Evolutionary conservation across 2,113 vertebrate genomes (phyloP), one percentile per base, ranked within the genome.

Genomic region (Antechinus stuartii): DNA sequence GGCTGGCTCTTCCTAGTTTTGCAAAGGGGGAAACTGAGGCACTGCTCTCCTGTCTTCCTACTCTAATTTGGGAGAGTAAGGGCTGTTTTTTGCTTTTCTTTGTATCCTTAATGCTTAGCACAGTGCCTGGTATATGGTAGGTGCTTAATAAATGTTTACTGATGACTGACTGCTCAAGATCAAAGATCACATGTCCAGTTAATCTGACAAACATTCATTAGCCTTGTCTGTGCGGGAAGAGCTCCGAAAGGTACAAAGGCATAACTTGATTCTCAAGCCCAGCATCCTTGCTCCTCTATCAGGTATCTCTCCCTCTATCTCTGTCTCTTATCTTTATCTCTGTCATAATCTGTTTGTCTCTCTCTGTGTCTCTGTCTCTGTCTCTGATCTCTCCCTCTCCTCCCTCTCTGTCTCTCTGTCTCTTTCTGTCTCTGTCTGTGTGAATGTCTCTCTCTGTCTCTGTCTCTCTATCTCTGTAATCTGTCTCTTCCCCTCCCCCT

Each of bases 401-500:
- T 26, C 2, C 25, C 25, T 56, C 25, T 56, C 24, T 26, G 7
- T 26, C 24, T 56, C 9, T 8, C 56, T 27, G 25, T 8, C 55
- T 25, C 25, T 10, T 9, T 25, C 95, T 97, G 96, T 96, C 92
- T 91, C 96, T 96, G 3, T 23, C 91, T 90, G 93, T 93, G 93
- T 27, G 4, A 91, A 42, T 42, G 42, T 42, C 42, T 42, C 94
- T 96, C 98, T 94, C 95, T 89, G 49, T 90, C 92, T 35, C 27
- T 30, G n/a, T 25, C 54, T 42, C 46, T 25, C 55, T 56, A 1
- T 23, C 91, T 90, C 94, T 93, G 93, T 30, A 47, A 91, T 98
- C 98, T 98, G 99, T 19, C 54, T 54, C 54, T 23, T 4, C 22
- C 54, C 54, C 55, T 56, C 8, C 24, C 55, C 23, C 2, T 4